Conservation (phyloP, 2,113 vertebrate genomes). For the Cercocebus atys region DNA sequence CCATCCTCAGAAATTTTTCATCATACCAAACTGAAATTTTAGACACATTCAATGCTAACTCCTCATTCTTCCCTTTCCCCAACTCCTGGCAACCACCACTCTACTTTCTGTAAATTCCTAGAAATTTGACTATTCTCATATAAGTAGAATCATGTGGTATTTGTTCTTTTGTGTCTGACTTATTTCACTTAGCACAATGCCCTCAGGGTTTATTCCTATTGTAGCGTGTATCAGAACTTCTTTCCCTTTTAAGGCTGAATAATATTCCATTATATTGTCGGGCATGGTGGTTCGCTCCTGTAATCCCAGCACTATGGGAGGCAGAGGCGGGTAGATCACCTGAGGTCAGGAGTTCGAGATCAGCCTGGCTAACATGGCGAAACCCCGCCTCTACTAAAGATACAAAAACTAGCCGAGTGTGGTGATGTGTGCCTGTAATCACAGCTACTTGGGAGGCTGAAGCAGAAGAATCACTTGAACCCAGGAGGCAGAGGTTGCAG, state of each 20-base stretch:
- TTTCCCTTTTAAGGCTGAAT: not conserved
- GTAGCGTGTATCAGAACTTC: not conserved
- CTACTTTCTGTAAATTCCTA: not conserved
- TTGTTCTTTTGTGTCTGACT: not conserved
- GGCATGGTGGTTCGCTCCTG: no score
- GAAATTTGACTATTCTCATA: not conserved
- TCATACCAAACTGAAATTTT: not conserved
- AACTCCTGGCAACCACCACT: not conserved
- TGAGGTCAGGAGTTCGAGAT: no score
- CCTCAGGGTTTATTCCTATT: not conserved
- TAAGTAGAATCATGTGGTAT: not conserved
- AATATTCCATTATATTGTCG: not conserved
- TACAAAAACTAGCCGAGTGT: no score
- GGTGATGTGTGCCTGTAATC: no score
- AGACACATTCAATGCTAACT: not conserved
- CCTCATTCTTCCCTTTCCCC: fast-evolving
- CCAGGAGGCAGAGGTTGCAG: no score
- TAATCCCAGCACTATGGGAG: no score
- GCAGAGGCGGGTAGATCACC: no score
- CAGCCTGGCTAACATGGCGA: no score
- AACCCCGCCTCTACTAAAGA: no score
- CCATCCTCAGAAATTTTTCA: not conserved
- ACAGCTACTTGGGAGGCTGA: no score
- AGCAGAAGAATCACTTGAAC: no score
- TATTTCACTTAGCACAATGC: not conserved